Conservation (phyloP, 2,888 invertebrate genomes). For the Desoria tigrina region DNA sequence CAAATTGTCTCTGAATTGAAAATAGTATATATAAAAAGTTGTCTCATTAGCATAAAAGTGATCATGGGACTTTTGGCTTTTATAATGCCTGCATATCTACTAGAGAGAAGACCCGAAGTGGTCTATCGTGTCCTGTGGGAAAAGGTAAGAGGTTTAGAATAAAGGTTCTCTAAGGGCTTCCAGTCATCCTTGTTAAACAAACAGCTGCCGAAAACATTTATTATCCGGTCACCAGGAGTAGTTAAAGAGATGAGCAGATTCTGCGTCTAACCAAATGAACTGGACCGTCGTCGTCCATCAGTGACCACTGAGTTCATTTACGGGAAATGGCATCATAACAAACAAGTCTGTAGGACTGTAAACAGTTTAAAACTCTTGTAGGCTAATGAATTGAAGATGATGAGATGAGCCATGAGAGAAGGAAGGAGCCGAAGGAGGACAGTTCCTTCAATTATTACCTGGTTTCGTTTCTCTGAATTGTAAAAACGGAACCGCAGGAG, state of each 20-base stretch:
- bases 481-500: constrained; percentile 25
- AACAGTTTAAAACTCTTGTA: not conserved
- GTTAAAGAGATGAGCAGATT: constrained; percentile 3
- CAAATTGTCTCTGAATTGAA: constrained; percentile 17
- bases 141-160: too few species aligned
- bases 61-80: too few species aligned
- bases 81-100: too few species aligned
- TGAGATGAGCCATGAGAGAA: not conserved
- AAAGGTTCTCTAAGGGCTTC: too few species aligned
- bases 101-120: too few species aligned
- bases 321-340: constrained; percentile 5
- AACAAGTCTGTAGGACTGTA: not conserved
- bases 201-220: constrained; percentile 11
- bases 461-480: constrained; percentile 14
- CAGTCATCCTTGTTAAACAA: not conserved
- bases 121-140: too few species aligned
- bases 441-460: constrained; percentile 21
- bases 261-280: constrained; percentile 10
- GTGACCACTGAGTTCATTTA: not conserved
- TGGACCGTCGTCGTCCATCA: not conserved
- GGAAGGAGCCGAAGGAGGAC: constrained; percentile 12
- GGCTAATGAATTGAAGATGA: constrained; percentile 13
- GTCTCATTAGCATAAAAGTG: constrained; percentile 14
- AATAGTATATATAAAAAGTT: constrained; percentile 10
- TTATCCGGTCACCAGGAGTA: not conserved